Evolutionary conservation across 2,113 vertebrate genomes (phyloP), one percentile per base, ranked within the genome.

Genomic region (Acanthisitta chloris): DNA sequence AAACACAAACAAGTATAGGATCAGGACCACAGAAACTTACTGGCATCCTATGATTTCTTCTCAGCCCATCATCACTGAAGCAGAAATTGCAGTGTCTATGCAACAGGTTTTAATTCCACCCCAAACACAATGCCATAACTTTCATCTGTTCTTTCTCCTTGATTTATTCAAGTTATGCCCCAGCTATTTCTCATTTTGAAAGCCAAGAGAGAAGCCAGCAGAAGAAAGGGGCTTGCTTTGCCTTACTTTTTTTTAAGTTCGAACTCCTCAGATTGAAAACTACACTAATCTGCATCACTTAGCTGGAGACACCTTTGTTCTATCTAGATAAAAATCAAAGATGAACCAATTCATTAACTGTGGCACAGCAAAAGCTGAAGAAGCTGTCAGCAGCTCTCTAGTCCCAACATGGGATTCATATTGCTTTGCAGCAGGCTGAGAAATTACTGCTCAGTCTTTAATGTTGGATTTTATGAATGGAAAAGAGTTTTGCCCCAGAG

Each of bases 391-490:
- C n/a, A 86, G 72, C 40, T 81, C 46, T 77, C 79, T 55, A 65
- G 71, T 77, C 36, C 65, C 34, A 81, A 61, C 13, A 9, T 20
- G 5, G 49, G 65, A 62, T 49, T 92, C 49, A 43, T 77, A 34
- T 46, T 45, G 61, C 58, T 90, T 80, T 73, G 29, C 74, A 95
- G 36, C 19, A 92, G 38, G 43, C 20, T 85, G 42, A 82, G 67
- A 94, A 88, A 73, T 77, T 77, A 82, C 45, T 72, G 33, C 49
- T 78, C 33, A 43, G 33, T 38, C 67, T 90, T 86, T 62, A 88
- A 43, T 51, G 40, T 2, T 89, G 46, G 55, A 88, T 91, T 94
- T 91, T 93, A 81, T 92, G 70, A 95, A 96, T 79, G 81, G 51
- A 61, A 89, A 88, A 46, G 0, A 6, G 17, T 83, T 94, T 94